Evolutionary conservation across 2,888 invertebrate species (phyloP).

Genomic region (Mesoligia furuncula): DNA sequence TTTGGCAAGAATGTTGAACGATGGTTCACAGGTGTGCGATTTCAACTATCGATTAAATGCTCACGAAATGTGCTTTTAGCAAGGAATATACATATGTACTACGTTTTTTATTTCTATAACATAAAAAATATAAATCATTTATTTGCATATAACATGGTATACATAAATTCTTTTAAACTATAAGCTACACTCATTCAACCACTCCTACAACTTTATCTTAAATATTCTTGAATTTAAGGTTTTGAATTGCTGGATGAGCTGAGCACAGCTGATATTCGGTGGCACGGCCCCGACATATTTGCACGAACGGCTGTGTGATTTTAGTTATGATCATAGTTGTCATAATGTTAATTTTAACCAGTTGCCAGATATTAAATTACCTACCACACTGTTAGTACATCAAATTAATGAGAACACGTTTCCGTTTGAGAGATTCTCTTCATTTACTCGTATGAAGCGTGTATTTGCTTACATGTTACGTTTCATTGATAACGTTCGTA

Average conservation of each 20-base stretch:
- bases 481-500: background rate
- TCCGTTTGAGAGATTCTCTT: background rate
- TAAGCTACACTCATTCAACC: no score
- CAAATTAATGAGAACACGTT: background rate
- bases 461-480: background rate
- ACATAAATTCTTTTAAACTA: background rate
- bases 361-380: background rate
- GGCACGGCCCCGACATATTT: no score
- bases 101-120: background rate
- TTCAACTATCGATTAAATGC: background rate
- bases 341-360: background rate
- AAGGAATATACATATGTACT: background rate
- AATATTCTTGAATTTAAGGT: no score
- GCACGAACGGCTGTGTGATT: no score
- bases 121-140: background rate
- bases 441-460: conserved; percentile 1
- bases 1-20: conserved; percentile 15
- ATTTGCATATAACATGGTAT: background rate
- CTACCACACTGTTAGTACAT: background rate
- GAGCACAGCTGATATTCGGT: no score
- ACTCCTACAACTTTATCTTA: no score
- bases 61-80: background rate
- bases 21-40: conserved; percentile 6
- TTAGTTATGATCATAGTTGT: no score
- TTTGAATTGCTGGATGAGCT: no score